Base-by-base conservation (phyloP, 1,140 invertebrate species). In the Aphaenogaster rudis region DNA sequence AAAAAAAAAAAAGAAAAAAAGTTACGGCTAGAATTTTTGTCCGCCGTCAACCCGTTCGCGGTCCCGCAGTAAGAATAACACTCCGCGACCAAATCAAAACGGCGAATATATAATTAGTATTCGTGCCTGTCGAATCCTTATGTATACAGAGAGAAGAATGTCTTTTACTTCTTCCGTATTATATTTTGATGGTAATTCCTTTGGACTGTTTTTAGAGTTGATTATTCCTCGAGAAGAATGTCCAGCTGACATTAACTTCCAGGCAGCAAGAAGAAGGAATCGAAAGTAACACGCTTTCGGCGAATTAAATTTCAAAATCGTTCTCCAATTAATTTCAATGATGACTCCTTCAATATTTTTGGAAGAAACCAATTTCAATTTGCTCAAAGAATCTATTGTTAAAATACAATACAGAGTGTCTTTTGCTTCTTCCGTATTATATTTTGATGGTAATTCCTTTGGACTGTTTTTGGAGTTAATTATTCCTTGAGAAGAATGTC, bases 1-100 rank as follows among this genome's bases (percentile, higher is more conserved):
- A 64, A 78, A 85, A 28, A 28, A 28, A 28, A 28, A 28, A 28
- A 0, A 28, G 0, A 28, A 28, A 28, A 28, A 85, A 50, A 21
- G 33, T 61, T 36, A 17, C 17, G 33, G 81, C 71, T 45, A 77
- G 81, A 85, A 57, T 59, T 82, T 74, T 82, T 81, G 13, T 42
- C 28, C 21, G 0, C 7, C n/a, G 8, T 42, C 33, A 63, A 79
- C 61, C 17, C 45, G 48, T 28, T 17, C 36, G 15, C 6, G n/a
- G 39, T 3, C n/a, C 48, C 28, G 28, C 3, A 7, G 3, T n/a
- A 33, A 15, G 39, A 59, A 15, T 15, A 21, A 59, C 7, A 17
- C 9, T 48, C 17, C 4, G 54, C 54, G 9, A 6, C 39, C 52
- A 17, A 76, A 39, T 76, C 6, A 8, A 21, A 42, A 78, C 9